phyloP scores from a whole-genome alignment of 2,888 invertebrate species.

The Microctonus hyperodae region DNA sequence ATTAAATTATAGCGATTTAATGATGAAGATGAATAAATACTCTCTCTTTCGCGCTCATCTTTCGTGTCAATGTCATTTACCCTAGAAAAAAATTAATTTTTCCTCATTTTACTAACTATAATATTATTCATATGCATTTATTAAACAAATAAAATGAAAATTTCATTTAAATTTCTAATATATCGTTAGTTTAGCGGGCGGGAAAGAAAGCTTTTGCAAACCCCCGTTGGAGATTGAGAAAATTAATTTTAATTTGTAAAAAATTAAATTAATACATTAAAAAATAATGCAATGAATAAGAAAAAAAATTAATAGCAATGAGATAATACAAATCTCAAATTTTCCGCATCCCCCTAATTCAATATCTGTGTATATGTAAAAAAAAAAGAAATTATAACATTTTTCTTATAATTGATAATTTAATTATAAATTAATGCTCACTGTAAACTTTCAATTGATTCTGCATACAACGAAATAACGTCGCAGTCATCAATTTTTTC shows the following conservation, averaged over 20 bases:
- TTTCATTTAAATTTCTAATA: no score
- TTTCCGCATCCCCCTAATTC: background rate
- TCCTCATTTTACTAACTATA: no score
- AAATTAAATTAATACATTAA: no score
- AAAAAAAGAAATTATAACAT: background rate
- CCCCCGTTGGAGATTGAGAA: no score
- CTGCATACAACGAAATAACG: slow-evolving; percentile 43
- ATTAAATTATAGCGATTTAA: slow-evolving; percentile 17
- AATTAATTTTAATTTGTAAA: no score
- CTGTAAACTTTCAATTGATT: slow-evolving; percentile 33
- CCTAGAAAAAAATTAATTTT: background rate
- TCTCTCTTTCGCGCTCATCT: background rate
- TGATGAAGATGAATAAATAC: background rate
- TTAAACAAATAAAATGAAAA: background rate
- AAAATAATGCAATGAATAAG: no score
- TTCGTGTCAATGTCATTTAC: background rate
- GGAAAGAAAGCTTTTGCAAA: no score
- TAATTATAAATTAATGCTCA: slow-evolving; percentile 25
- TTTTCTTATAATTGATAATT: background rate
- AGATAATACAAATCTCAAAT: no score
- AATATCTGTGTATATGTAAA: background rate
- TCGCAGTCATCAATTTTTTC: slow-evolving; percentile 12
- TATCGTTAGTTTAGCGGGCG: no score
- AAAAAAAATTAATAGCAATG: no score
- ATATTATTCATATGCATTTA: no score